Percentiles rank a stretch among this genome's conserved stretches.
phyloP scores from a whole-genome alignment of 2,113 vertebrate species.

The Piprites chloris region DNA sequence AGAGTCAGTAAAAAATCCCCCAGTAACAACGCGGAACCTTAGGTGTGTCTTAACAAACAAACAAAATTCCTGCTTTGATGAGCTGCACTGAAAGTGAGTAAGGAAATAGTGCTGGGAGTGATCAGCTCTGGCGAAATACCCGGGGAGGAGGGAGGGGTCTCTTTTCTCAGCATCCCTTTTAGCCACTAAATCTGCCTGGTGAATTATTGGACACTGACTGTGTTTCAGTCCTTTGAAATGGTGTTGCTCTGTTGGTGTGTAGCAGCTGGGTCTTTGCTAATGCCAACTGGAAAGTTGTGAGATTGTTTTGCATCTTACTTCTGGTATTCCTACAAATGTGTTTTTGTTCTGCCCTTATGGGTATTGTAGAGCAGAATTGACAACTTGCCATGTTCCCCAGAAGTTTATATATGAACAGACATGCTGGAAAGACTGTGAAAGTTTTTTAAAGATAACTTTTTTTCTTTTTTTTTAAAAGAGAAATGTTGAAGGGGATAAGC shows the following conservation, averaged over 20 bases:
- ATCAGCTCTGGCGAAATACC: not conserved
- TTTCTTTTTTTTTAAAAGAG: not conserved
- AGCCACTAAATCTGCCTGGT: accelerated
- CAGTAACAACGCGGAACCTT: not conserved
- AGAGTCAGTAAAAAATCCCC: not conserved
- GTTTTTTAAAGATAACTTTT: not conserved
- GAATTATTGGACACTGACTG: not conserved
- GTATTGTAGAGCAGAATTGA: not conserved
- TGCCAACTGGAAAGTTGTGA: accelerated
- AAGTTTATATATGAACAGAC: not conserved
- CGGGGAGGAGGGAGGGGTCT: not conserved
- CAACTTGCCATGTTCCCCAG: not conserved
- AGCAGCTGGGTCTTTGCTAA: not conserved
- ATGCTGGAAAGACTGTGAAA: not conserved
- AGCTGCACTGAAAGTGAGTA: not conserved
- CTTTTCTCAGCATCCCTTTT: not conserved
- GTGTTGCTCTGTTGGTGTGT: not conserved
- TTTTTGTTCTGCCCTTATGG: not conserved
- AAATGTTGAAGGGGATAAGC: not conserved
- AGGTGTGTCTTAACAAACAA: not conserved
- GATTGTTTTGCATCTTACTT: not conserved
- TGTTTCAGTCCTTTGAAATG: not conserved
- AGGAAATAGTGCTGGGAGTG: not conserved
- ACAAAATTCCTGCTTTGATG: not conserved
- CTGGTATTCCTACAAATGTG: not conserved